phyloP scores from a whole-genome alignment of 2,888 invertebrate genomes.

The Camponotus fellah region DNA sequence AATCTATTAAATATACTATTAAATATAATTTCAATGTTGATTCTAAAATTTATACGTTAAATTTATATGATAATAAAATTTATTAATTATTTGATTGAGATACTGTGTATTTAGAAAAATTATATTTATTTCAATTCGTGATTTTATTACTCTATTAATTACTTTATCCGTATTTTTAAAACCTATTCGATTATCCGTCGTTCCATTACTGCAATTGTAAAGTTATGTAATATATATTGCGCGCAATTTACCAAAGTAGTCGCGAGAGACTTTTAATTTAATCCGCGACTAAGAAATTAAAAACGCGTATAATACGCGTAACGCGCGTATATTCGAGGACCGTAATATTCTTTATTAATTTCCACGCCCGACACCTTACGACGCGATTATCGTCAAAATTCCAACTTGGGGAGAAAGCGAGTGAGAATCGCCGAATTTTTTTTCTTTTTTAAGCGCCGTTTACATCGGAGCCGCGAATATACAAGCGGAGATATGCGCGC shows the following conservation, averaged over 20 bases:
- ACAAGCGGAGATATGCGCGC: constrained; percentile 5
- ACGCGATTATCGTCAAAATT: constrained; percentile 23
- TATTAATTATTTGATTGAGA: too few relatives aligned
- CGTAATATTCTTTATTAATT: constrained; percentile 49
- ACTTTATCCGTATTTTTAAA: neutral
- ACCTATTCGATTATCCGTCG: neutral
- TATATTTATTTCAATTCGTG: neutral
- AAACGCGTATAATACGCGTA: neutral
- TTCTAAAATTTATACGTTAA: neutral
- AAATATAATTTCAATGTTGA: neutral
- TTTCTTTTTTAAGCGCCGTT: neutral
- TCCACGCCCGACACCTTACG: neutral
- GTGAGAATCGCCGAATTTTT: neutral
- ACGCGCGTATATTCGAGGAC: neutral
- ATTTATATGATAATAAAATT: too few relatives aligned
- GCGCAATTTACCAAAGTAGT: neutral
- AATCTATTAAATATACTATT: neutral
- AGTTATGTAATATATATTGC: neutral
- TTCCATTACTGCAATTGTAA: neutral
- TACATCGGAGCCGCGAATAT: neutral
- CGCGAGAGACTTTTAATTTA: constrained; percentile 27
- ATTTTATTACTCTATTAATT: neutral
- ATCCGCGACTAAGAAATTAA: constrained; percentile 13
- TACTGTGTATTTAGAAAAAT: neutral
- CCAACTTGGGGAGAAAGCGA: constrained; percentile 6